These are phyloP conservation scores for Diorhabda sublineata DNA, from an alignment of 1,140 invertebrate genomes.

Conservation along the genomic window DNA sequence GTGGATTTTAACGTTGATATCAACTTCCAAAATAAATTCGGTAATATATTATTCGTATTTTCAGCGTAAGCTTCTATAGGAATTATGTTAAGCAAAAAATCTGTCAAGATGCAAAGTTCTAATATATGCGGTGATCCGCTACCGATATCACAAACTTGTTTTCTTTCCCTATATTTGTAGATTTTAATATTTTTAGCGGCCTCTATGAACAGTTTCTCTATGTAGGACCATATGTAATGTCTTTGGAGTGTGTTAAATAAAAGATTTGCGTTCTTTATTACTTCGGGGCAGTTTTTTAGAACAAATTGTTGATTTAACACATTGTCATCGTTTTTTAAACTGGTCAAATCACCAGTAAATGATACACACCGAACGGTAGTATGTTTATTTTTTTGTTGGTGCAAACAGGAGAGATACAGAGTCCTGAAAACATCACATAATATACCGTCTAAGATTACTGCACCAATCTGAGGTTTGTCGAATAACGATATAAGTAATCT, in stretches of 20 bases:
- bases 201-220: slow-evolving; percentile 65
- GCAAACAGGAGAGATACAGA: slow-evolving; percentile 46
- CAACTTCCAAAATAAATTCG: slow-evolving; percentile 66
- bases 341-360: slow-evolving; percentile 44
- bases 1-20: slow-evolving; percentile 57
- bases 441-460: slow-evolving; percentile 79
- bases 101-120: slow-evolving; percentile 68
- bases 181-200: slow-evolving; percentile 46
- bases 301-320: slow-evolving; percentile 41
- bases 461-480: slow-evolving; percentile 86
- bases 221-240: slow-evolving; percentile 83
- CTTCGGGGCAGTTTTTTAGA: slow-evolving; percentile 50
- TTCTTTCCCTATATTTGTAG: slow-evolving; percentile 33
- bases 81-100: slow-evolving; percentile 76
- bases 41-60: slow-evolving; percentile 75
- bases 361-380: slow-evolving; percentile 40
- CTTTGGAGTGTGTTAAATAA: slow-evolving; percentile 81
- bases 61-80: slow-evolving; percentile 76
- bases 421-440: slow-evolving; percentile 79
- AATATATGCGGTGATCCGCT: slow-evolving; percentile 57
- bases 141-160: slow-evolving; percentile 54
- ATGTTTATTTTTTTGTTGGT: slow-evolving; percentile 42
- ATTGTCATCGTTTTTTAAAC: slow-evolving; percentile 41
- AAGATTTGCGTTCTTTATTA: slow-evolving; percentile 81
- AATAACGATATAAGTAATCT: slow-evolving; percentile 80